Evolutionary conservation across 2,888 invertebrate species (phyloP), one percentile per base, ranked within the genome.

Genomic region (Volucella inanis): DNA sequence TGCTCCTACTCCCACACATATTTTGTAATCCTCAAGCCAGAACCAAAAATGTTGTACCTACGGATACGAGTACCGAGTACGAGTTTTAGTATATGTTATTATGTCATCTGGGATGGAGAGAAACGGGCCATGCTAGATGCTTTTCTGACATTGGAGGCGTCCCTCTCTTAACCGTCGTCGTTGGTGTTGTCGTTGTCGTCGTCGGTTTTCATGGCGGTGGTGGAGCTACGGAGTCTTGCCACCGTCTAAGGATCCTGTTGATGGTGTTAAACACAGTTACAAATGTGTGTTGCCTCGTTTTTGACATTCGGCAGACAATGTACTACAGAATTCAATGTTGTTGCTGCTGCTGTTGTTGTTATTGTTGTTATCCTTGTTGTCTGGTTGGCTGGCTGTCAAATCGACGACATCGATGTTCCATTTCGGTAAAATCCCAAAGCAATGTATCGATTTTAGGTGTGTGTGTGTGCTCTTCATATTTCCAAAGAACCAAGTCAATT

Each of bases 241-340:
- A 47, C 70, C 45, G 54, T 80, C 79, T 71, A 75, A 71, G 75
- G 80, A 61, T 71, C 55, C 50, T 71, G 82, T 72, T 82, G 71
- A 71, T 71, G 80, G 80, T 80, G 84, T 84, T 84, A 84, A 80
- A 80, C 74, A 79, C 75, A 79, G 70, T 61, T 75, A 79, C 84
- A 84, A 75, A 64, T 70, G 59, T 68, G 64, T 70, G 62, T 49
- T 79, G 72, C 83, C 18, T 83, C 45, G 74, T 52, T 79, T 22
- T 64, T 84, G 74, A 84, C 57, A 79, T 71, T 65, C 41, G 54
- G 10, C 70, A 84, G 79, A 84, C 79, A 83, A 71, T 78, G 74
- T 78, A 49, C 68, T 47, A 54, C 71, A 59, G 77, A 61, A 77
- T 59, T 65, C 62, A 49, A 38, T 14, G 22, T 38, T 22, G 22